Evolutionary conservation across 1,140 invertebrate genomes (phyloP), one percentile per base, ranked within the genome.

Genomic region (Camponotus pennsylvanicus): DNA sequence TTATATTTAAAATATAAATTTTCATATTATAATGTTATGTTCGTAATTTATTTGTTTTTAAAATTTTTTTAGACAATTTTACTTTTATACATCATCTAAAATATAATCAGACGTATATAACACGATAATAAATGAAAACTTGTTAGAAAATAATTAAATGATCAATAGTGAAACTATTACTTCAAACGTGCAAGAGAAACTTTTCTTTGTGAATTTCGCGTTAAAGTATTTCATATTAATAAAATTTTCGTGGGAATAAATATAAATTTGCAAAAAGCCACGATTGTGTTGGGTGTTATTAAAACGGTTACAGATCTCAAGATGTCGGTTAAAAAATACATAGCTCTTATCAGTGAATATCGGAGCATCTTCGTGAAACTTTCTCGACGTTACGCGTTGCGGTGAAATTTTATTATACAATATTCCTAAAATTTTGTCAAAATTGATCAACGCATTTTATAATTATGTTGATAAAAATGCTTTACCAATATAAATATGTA

Each of bases 251-350:
- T 7, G 4, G 13, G 21, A 52, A 45, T 37, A 40, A 57, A 34
- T 66, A 59, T 37, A 6, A 52, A 37, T 11, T 80, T 15, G 7
- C 13, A 57, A 18, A 57, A 34, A 69, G 9, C 2, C 6, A 57
- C 18, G 5, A 21, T 27, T 8, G 18, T 42, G 0, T 79, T 40
- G 55, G 13, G 40, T 55, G 21, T 42, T 3, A 57, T 3, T 71
- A n/a, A 3, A 57, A 55, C 40, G 15, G 45, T 32, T 18, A 13
- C 3, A 63, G n/a, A 21, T 4, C 3, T 79, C 11, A 32, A 66
- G 13, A 42, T 42, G 45, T 18, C 40, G 37, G 15, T 80, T 11
- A 42, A 32, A 55, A 66, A 80, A 69, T 70, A 70, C 42, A 7
- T 1, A 11, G 27, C 18, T 67, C 13, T 79, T 11, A 52, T 52